Percentiles rank a stretch among this genome's conserved stretches.
Conservation (phyloP, 2,797 vertebrate species). For the Notolabrus celidotus region DNA sequence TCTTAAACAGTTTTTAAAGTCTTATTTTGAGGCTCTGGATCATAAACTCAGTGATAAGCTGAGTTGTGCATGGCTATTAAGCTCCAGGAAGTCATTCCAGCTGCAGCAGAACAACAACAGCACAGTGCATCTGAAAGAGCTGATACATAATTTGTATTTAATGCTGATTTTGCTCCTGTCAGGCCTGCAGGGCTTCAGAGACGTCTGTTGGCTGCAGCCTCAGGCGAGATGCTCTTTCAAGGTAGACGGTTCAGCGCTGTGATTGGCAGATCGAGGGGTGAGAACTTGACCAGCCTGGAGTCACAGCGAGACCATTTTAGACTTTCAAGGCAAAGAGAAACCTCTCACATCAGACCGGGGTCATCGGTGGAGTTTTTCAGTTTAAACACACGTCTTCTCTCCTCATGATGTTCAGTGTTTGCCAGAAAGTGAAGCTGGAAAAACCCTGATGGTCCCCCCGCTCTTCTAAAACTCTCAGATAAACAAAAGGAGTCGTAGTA, state of each 20-base stretch:
- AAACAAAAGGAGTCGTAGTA: constrained; percentile 46
- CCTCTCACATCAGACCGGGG: constrained; percentile 8
- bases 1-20: background rate
- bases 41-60: constrained; percentile 30
- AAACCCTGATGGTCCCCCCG: constrained; percentile 19
- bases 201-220: constrained; percentile 29
- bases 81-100: constrained; percentile 27
- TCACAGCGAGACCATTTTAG: background rate
- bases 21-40: constrained; percentile 14
- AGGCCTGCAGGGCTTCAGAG: constrained; percentile 20
- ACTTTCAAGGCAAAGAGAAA: background rate
- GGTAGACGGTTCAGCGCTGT: constrained; percentile 48
- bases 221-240: constrained; percentile 36
- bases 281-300: constrained; percentile 19
- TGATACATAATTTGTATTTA: constrained; percentile 59
- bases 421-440: constrained; percentile 42
- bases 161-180: constrained; percentile 46
- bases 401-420: background rate
- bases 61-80: constrained; percentile 26
- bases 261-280: constrained; percentile 43
- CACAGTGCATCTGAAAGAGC: constrained; percentile 46
- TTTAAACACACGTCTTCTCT: background rate
- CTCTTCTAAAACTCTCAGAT: constrained; percentile 34
- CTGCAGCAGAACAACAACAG: constrained; percentile 37
- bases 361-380: background rate